Conservation (phyloP, 2,113 vertebrate species). For the Macroglossus sobrinus region DNA sequence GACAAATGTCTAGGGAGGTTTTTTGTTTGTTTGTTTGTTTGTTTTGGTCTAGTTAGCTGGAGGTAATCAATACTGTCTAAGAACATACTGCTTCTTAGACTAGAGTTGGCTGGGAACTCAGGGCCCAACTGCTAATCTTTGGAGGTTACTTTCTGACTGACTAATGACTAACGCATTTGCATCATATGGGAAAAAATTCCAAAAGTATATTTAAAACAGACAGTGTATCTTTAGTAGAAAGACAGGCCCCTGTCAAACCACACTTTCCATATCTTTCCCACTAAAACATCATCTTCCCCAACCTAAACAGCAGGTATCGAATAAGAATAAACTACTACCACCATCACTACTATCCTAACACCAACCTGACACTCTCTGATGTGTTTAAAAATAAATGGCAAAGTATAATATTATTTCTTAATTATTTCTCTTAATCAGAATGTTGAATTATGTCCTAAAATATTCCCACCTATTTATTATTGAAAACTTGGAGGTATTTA, state of each 20-base stretch:
- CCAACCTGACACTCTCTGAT: neutral
- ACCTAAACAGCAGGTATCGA: neutral
- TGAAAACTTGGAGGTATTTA: conserved; percentile 10
- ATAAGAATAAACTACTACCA: neutral
- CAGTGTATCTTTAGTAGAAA: neutral
- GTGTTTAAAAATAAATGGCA: neutral
- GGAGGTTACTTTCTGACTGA: neutral
- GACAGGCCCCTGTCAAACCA: neutral
- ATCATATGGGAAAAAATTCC: neutral
- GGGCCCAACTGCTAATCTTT: neutral
- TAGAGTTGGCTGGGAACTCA: neutral
- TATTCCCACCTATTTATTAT: neutral
- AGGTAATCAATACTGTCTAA: neutral
- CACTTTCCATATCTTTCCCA: neutral
- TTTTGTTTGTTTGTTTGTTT: no score
- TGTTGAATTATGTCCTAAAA: conserved; percentile 27
- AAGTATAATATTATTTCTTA: neutral
- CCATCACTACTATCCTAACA: neutral
- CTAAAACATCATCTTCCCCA: neutral
- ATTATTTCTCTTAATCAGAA: neutral
- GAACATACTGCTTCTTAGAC: neutral
- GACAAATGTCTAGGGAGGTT: neutral
- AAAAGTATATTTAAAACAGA: neutral
- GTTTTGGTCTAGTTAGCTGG: neutral
- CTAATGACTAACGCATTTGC: neutral